Conservation (phyloP, 2,113 vertebrate species). For the Aphyosemion australe region DNA sequence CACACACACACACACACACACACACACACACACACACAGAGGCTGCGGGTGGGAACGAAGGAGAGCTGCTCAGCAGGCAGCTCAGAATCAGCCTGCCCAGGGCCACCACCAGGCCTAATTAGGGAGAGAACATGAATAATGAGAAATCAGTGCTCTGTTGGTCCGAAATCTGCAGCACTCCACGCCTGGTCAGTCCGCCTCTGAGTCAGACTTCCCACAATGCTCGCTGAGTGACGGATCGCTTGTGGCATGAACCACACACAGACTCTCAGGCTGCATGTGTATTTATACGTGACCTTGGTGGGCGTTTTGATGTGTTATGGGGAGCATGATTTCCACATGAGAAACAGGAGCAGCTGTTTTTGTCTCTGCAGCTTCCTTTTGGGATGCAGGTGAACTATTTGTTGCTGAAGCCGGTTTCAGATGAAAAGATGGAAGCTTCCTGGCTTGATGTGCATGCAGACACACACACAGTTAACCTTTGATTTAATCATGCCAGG, state of each 20-base stretch:
- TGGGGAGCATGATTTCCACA: neutral
- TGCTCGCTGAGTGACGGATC: constrained; percentile 13
- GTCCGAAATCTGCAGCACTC: constrained; percentile 35
- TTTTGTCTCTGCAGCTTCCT: neutral
- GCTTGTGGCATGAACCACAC: constrained; percentile 2
- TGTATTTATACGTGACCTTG: neutral
- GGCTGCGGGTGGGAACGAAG: constrained; percentile 31
- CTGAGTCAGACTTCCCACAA: constrained; percentile 28
- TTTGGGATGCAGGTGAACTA: neutral
- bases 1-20: constrained; percentile 15
- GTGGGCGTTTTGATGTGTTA: neutral
- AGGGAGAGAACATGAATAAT: constrained; percentile 49
- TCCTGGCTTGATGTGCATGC: neutral
- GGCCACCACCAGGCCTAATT: constrained; percentile 63
- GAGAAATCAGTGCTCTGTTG: constrained; percentile 37
- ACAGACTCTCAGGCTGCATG: neutral
- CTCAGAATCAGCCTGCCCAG: constrained; percentile 48
- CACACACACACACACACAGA: constrained; percentile 3
- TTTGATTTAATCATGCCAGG: constrained; percentile 23
- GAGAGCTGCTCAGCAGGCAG: constrained; percentile 51
- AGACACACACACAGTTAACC: neutral
- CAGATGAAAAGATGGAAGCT: neutral
- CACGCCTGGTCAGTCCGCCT: constrained; percentile 23
- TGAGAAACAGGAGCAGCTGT: neutral
- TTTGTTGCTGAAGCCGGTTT: constrained; percentile 10